phyloP scores from a whole-genome alignment of 1,140 invertebrate species.

The honey bee (Apis mellifera) region Amel_HAv3.1 CM009940.2:849001-849500 shows the following conservation, averaged over 20 bases:
- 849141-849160: constrained; percentile 52
- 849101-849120: neutral
- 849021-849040: constrained; percentile 40
- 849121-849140: too few species aligned
- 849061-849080: constrained; percentile 46
- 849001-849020: constrained; percentile 1
- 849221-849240: too few species aligned
- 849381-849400: neutral
- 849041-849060: constrained; percentile 62
- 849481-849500: neutral
- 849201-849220: neutral
- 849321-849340: too few species aligned
- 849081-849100: constrained; percentile 47
- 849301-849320: too few species aligned
- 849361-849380: neutral
- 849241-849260: too few species aligned
- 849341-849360: neutral
- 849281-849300: neutral
- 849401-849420: neutral
- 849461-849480: neutral
- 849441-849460: neutral
- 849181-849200: constrained; percentile 45
- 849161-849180: constrained; percentile 48
- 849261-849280: neutral
- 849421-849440: neutral